phyloP scores from a whole-genome alignment of 53 echinoderm and acorn worm genomes.

The Pentamera pediparva region DNA sequence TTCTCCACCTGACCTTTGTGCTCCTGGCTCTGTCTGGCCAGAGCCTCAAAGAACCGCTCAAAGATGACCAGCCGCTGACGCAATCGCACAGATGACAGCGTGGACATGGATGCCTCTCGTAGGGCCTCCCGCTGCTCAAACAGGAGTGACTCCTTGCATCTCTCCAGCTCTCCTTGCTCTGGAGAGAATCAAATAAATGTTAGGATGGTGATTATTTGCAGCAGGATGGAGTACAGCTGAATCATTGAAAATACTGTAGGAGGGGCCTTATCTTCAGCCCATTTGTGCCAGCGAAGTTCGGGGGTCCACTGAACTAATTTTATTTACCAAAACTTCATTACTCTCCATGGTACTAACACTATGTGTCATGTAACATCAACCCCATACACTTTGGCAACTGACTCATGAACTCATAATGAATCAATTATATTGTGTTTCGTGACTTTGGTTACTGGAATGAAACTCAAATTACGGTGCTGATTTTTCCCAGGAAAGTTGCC shows the following conservation, averaged over 20 bases:
- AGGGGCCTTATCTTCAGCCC: background rate
- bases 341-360: no score
- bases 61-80: conserved; percentile 86
- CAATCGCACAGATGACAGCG: conserved; percentile 77
- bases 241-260: background rate
- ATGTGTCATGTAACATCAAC: no score
- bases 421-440: no score
- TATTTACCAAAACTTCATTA: no score
- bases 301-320: no score
- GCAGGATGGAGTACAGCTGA: background rate
- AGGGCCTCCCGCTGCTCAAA: conserved; percentile 72
- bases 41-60: conserved; percentile 86
- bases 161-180: conserved; percentile 64
- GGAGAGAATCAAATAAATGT: background rate
- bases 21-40: conserved; percentile 81
- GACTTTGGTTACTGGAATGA: no score
- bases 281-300: no score
- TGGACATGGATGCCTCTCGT: conserved; percentile 78
- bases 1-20: conserved; percentile 67
- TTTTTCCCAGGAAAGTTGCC: no score
- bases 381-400: no score
- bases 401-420: no score
- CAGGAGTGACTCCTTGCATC: conserved; percentile 69
- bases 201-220: background rate
- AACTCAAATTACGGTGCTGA: no score